Conservation (phyloP, 2,113 vertebrate genomes). For the Hystrix cristata region DNA sequence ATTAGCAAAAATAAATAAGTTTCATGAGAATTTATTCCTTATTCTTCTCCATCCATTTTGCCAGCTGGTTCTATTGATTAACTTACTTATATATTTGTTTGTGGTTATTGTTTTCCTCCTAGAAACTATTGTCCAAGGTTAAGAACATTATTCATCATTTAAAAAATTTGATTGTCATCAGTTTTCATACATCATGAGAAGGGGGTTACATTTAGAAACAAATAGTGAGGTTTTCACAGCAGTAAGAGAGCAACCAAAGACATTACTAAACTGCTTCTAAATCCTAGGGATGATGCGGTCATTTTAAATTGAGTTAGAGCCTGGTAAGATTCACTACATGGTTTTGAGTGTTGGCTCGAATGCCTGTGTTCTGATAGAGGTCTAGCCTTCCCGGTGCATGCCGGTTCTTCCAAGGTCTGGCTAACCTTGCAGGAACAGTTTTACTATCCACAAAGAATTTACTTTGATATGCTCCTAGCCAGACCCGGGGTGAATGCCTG, state of each 20-base stretch:
- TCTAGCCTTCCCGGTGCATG: too few species aligned
- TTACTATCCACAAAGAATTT: too few species aligned
- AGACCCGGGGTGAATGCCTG: too few species aligned
- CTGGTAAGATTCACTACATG: background rate
- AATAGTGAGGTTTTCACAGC: background rate
- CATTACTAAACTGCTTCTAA: background rate
- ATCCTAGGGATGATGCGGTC: accelerated
- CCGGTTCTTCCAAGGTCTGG: too few species aligned
- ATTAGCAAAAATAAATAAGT: background rate
- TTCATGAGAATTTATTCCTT: background rate
- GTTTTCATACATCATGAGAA: background rate
- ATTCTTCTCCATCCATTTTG: background rate
- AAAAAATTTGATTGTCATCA: background rate
- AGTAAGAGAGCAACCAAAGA: background rate
- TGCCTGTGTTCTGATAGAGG: too few species aligned
- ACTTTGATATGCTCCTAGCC: too few species aligned
- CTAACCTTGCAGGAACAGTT: too few species aligned
- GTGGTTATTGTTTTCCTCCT: accelerated
- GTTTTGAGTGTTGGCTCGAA: too few species aligned
- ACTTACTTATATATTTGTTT: background rate
- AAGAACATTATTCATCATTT: background rate
- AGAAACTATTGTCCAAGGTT: background rate
- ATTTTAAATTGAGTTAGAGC: background rate
- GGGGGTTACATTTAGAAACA: background rate
- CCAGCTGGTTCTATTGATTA: background rate